A percentile compares a stretch with the other conserved stretches of the same genome.
phyloP scores from a whole-genome alignment of 2,888 invertebrate genomes.

The Elaeidobius kamerunicus region DNA sequence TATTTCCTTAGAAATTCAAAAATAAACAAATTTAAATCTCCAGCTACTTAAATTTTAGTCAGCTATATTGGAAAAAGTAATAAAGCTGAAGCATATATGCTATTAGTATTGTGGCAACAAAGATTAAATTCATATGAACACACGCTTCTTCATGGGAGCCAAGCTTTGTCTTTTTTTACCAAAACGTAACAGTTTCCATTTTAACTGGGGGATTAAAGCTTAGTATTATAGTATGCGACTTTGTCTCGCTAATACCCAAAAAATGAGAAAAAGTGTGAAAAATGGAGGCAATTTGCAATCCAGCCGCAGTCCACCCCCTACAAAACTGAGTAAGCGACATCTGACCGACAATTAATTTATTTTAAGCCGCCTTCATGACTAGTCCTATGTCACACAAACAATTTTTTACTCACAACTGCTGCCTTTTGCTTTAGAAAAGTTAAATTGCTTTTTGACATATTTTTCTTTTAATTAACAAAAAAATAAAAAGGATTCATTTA shows the following conservation, averaged over 20 bases:
- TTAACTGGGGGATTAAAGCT: conserved; percentile 16
- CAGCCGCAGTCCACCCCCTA: conserved; percentile 9
- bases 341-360: conserved; percentile 23
- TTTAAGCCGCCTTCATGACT: conserved; percentile 10
- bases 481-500: too few relatives aligned
- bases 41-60: too few relatives aligned
- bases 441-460: too few relatives aligned
- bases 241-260: conserved; percentile 23
- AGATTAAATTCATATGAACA: neutral
- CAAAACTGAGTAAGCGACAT: conserved; percentile 17
- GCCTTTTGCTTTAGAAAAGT: neutral
- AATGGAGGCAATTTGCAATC: conserved; percentile 20
- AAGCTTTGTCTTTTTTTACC: conserved; percentile 18
- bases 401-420: conserved; percentile 9
- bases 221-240: conserved; percentile 21
- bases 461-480: too few relatives aligned
- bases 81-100: too few relatives aligned
- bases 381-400: conserved; percentile 11
- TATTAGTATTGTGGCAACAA: neutral
- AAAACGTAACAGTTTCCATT: conserved; percentile 11
- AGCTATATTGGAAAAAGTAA: too few relatives aligned
- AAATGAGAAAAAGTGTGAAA: conserved; percentile 21
- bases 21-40: too few relatives aligned
- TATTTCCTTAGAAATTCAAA: too few relatives aligned
- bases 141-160: conserved; percentile 11